Percentiles rank a stretch among this genome's conserved stretches.
phyloP scores from a whole-genome alignment of 2,797 vertebrate species.

The Amniataba percoides region DNA sequence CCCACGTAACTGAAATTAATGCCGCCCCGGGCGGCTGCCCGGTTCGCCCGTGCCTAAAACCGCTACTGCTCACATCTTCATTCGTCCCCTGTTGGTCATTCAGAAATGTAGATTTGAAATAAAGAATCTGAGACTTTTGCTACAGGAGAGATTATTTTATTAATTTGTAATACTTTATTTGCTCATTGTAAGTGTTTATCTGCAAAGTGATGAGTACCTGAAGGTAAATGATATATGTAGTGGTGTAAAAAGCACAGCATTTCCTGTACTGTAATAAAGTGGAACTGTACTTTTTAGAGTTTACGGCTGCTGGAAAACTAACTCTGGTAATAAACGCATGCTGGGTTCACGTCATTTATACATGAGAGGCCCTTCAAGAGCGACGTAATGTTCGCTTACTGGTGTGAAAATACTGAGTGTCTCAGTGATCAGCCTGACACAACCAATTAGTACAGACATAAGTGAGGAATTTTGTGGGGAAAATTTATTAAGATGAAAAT shows the following conservation, averaged over 20 bases:
- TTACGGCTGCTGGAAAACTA: not conserved
- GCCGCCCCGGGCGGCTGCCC: no score
- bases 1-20: no score
- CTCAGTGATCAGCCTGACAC: constrained; percentile 28
- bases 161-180: no score
- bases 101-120: not conserved
- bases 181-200: no score
- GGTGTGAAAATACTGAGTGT: constrained; percentile 3
- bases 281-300: not conserved
- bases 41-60: no score
- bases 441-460: constrained; percentile 29
- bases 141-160: no score
- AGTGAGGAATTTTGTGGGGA: constrained; percentile 5
- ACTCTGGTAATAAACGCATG: not conserved
- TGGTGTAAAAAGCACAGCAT: no score
- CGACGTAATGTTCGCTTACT: not conserved
- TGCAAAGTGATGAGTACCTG: no score
- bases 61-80: not conserved
- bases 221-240: no score
- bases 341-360: not conserved
- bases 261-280: no score
- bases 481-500: not conserved
- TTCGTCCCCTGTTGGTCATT: no score
- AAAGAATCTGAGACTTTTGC: not conserved
- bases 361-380: not conserved